These are phyloP conservation scores for Pagetopsis macropterus DNA, from an alignment of 2,797 vertebrate genomes.

Conservation along the genomic window DNA sequence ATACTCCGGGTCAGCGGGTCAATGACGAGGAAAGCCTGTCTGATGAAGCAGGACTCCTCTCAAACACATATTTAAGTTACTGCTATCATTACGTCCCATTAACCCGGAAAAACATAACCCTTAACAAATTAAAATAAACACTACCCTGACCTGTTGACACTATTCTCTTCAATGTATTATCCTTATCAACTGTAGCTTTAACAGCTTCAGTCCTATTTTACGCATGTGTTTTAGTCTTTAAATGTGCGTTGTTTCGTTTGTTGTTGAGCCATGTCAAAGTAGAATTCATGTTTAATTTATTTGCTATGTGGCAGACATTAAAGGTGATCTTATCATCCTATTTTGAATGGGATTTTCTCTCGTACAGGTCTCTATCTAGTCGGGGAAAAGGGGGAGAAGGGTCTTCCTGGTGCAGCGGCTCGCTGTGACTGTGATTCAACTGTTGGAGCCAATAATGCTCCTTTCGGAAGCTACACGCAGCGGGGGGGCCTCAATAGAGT, in stretches of 20 bases:
- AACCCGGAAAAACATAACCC: background rate
- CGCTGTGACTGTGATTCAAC: constrained; percentile 88
- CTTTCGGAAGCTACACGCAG: constrained; percentile 83
- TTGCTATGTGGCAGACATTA: background rate
- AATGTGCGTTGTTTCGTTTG: background rate
- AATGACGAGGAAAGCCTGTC: background rate
- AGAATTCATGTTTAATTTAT: background rate
- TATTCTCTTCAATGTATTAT: background rate
- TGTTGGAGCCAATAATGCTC: constrained; percentile 79
- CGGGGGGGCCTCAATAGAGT: constrained; percentile 84
- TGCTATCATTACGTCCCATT: background rate
- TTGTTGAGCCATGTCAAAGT: background rate
- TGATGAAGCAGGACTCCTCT: background rate
- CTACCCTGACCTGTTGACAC: background rate
- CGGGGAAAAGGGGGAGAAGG: constrained; percentile 95
- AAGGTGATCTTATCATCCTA: background rate
- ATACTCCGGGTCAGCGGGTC: too few relatives aligned
- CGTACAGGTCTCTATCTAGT: constrained; percentile 86
- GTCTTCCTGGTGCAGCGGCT: constrained; percentile 88
- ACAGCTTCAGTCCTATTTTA: background rate
- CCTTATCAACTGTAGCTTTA: background rate
- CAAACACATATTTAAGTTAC: background rate
- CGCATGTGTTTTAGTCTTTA: background rate
- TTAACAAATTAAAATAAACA: background rate
- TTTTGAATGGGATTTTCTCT: background rate